phyloP scores from a whole-genome alignment of 2,797 vertebrate genomes.

The Lophotriccus pileatus region DNA sequence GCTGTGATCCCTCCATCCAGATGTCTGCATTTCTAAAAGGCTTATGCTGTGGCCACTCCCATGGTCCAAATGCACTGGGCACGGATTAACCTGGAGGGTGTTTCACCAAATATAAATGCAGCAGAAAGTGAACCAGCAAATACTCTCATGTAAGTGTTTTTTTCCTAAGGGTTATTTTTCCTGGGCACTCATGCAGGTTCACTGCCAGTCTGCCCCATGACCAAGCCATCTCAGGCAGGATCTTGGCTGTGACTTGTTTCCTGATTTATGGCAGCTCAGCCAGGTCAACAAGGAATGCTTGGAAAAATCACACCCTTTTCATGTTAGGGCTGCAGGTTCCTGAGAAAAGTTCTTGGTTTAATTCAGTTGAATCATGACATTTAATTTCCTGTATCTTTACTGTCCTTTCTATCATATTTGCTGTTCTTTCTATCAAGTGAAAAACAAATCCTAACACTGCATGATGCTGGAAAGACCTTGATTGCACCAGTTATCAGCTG shows the following conservation, averaged over 20 bases:
- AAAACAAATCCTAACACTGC: neutral
- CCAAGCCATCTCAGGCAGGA: neutral
- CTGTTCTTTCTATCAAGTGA: neutral
- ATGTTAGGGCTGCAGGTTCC: neutral
- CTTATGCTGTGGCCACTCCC: neutral
- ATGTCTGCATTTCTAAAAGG: conserved; percentile 29
- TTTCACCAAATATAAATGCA: conserved; percentile 11
- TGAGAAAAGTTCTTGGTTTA: neutral
- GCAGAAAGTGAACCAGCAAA: neutral
- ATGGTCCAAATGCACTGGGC: neutral
- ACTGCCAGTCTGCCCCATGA: neutral
- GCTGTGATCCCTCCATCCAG: neutral
- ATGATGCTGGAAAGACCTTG: neutral
- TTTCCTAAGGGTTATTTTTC: neutral
- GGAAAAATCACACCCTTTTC: neutral
- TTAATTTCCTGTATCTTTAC: neutral
- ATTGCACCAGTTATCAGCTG: neutral
- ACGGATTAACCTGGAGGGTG: conserved; percentile 2
- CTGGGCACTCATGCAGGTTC: neutral
- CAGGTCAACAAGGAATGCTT: neutral
- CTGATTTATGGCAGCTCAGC: neutral
- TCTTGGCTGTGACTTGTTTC: neutral
- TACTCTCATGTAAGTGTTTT: neutral
- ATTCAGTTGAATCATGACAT: neutral
- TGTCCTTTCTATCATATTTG: neutral